Evolutionary conservation across 1,140 invertebrate genomes (phyloP).

Genomic region (Lepidotrigona ventralis): DNA sequence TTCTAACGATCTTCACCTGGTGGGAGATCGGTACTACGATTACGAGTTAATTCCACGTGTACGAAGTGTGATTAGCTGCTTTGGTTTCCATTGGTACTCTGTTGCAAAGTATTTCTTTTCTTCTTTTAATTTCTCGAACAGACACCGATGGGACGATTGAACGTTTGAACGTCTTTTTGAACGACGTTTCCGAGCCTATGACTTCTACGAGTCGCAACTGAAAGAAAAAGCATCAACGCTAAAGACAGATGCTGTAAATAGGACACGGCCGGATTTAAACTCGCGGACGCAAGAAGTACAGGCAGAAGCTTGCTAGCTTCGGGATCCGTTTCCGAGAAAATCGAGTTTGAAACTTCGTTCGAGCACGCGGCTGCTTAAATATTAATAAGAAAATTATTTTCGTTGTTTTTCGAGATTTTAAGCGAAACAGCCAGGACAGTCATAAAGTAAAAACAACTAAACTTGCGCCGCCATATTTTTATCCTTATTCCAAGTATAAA

Average conservation of each 20-base stretch:
- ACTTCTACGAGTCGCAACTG: not conserved
- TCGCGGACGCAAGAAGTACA: not conserved
- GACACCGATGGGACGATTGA: not conserved
- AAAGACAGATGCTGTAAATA: not conserved
- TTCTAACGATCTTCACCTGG: not conserved
- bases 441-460: not conserved
- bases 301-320: not conserved
- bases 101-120: not conserved
- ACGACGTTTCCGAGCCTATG: not conserved
- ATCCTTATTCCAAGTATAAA: not conserved
- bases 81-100: not conserved
- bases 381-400: slow-evolving; percentile 3
- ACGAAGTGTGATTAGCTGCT: not conserved
- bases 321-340: not conserved
- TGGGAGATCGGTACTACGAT: slow-evolving; percentile 26
- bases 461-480: not conserved
- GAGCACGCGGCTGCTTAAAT: not conserved
- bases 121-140: too few relatives aligned
- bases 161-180: not conserved
- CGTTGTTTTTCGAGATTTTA: not conserved
- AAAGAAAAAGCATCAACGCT: not conserved
- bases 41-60: not conserved
- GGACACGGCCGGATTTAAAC: not conserved
- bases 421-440: not conserved
- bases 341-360: not conserved